Evolutionary conservation across 2,797 vertebrate species (phyloP).

Genomic region (Aldrovandia affinis): DNA sequence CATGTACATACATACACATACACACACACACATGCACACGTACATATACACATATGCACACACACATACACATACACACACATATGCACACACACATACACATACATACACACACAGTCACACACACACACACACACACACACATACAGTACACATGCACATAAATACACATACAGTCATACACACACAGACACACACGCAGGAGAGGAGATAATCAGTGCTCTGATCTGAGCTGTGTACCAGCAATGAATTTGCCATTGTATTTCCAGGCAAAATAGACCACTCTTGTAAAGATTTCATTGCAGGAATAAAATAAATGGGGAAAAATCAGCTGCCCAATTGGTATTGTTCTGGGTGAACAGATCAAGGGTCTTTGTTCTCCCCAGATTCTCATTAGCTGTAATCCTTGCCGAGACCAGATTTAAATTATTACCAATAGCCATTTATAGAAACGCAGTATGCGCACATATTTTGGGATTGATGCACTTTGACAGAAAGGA

Average conservation of each 20-base stretch:
- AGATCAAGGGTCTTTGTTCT: constrained; percentile 32
- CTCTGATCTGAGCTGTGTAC: neutral
- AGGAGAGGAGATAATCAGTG: neutral
- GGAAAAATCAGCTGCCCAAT: constrained; percentile 21
- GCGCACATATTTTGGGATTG: constrained; percentile 32
- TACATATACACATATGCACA: neutral
- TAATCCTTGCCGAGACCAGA: constrained; percentile 20
- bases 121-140: neutral
- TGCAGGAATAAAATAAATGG: neutral
- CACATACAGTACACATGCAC: neutral
- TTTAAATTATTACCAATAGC: constrained; percentile 30
- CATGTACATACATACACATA: neutral
- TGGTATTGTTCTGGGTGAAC: constrained; percentile 35
- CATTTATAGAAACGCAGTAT: neutral
- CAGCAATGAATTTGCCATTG: neutral
- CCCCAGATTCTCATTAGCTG: constrained; percentile 26
- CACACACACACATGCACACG: neutral
- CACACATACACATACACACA: neutral
- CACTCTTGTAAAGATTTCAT: neutral
- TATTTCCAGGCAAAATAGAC: neutral
- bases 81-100: constrained; percentile 9
- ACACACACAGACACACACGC: neutral
- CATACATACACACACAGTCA: neutral
- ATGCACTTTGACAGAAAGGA: constrained; percentile 36
- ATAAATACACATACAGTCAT: neutral